Percentiles rank a stretch among this genome's conserved stretches.
These are phyloP conservation scores for Elmis aenea DNA, from an alignment of 2,888 invertebrate species.

Conservation along the genomic window DNA sequence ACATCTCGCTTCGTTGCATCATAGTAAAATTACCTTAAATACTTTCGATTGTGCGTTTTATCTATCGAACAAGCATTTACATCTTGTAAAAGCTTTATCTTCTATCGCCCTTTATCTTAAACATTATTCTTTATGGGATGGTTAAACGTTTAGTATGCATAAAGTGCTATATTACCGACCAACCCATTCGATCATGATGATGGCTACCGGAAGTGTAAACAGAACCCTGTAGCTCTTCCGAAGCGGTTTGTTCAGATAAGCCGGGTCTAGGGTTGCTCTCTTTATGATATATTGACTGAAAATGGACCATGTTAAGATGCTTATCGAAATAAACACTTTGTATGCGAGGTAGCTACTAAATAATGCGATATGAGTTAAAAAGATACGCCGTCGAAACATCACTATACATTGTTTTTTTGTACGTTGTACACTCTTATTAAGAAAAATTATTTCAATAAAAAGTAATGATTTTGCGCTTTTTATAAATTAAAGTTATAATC, in stretches of 20 bases:
- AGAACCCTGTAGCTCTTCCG: constrained; percentile 34
- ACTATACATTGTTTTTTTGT: too few species aligned
- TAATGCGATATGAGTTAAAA: too few species aligned
- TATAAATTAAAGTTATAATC: too few species aligned
- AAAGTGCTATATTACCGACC: constrained; percentile 18
- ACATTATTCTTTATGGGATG: too few species aligned
- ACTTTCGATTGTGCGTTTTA: too few species aligned
- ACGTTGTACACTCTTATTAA: too few species aligned
- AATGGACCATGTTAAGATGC: constrained; percentile 21
- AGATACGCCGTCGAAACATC: too few species aligned
- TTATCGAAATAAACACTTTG: constrained; percentile 21
- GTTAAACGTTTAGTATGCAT: constrained; percentile 26
- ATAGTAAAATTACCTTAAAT: constrained; percentile 1
- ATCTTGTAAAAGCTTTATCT: too few species aligned
- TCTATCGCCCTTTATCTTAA: constrained; percentile 26
- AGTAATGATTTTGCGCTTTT: too few species aligned
- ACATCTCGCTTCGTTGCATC: neutral
- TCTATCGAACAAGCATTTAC: too few species aligned
- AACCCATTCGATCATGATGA: constrained; percentile 25
- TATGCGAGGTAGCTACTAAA: too few species aligned
- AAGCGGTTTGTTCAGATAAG: constrained; percentile 33
- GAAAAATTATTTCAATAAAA: too few species aligned
- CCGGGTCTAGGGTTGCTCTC: constrained; percentile 25
- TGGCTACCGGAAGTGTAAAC: constrained; percentile 37
- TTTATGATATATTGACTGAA: constrained; percentile 28